Evolutionary conservation across 2,888 invertebrate genomes (phyloP).

Genomic region (Pteria penguin): DNA sequence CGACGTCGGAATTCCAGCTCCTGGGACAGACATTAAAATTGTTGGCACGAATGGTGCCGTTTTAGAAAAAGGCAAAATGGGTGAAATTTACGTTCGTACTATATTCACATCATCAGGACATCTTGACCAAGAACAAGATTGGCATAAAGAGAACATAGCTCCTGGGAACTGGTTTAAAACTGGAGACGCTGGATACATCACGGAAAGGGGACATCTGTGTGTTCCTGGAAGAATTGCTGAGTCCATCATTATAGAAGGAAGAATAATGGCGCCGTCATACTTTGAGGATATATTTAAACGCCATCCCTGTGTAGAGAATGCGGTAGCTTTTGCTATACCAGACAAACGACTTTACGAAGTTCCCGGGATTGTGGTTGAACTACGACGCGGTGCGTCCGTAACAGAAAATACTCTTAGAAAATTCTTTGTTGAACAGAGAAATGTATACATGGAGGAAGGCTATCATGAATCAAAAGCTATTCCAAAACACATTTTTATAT

Average conservation of each 20-base stretch:
- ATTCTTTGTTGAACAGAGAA: neutral
- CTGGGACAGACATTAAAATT: slow-evolving; percentile 17
- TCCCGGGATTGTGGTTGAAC: neutral
- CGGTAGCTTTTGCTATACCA: neutral
- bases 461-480: neutral
- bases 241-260: neutral
- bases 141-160: neutral
- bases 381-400: neutral
- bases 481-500: neutral
- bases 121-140: neutral
- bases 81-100: neutral
- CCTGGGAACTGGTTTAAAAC: slow-evolving; percentile 12
- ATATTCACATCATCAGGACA: neutral
- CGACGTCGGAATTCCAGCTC: neutral
- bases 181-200: slow-evolving; percentile 3
- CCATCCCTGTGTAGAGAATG: neutral
- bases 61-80: neutral
- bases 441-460: neutral
- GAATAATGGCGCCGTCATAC: neutral
- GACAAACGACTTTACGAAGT: neutral
- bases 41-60: neutral
- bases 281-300: neutral
- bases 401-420: neutral
- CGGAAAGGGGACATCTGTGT: neutral
- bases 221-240: slow-evolving; percentile 3